A percentile compares a stretch with the other conserved stretches of the same genome.
These are phyloP conservation scores for Melanotaenia boesemani DNA, from an alignment of 2,797 vertebrate species.

Conservation along the genomic window DNA sequence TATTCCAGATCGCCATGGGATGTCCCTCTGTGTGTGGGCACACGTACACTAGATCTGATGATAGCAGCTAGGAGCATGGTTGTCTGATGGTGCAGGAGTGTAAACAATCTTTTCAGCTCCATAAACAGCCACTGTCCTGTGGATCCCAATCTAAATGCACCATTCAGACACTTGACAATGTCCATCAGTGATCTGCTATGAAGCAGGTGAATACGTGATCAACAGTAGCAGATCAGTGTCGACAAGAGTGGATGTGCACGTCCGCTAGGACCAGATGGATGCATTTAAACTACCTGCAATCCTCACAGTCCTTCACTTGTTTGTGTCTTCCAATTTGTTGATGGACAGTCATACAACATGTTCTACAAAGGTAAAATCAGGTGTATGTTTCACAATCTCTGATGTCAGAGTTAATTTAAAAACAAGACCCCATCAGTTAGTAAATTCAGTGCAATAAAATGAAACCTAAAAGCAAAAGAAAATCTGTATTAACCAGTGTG, in stretches of 20 bases:
- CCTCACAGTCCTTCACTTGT: neutral
- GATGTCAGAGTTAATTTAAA: too few species aligned
- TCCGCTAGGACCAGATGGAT: neutral
- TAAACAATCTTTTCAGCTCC: constrained; percentile 60
- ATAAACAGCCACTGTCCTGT: constrained; percentile 69
- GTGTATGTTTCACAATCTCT: too few species aligned
- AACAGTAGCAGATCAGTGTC: constrained; percentile 11
- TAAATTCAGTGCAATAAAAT: too few species aligned
- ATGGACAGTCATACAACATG: neutral
- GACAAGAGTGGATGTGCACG: constrained; percentile 3
- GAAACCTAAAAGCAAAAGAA: too few species aligned
- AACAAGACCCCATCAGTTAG: too few species aligned
- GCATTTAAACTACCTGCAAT: neutral
- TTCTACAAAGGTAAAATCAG: too few species aligned
- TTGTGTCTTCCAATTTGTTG: neutral
- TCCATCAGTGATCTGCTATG: constrained; percentile 37
- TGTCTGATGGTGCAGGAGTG: constrained; percentile 10
- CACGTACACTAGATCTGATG: constrained; percentile 72
- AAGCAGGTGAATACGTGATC: constrained; percentile 38
- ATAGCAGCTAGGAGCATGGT: constrained; percentile 32
- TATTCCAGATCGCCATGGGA: constrained; percentile 57
- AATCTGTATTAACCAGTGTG: too few species aligned
- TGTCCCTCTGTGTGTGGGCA: constrained; percentile 55
- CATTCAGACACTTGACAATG: constrained; percentile 67
- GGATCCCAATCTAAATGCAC: constrained; percentile 77